Evolutionary conservation across 2,888 invertebrate genomes (phyloP), one percentile per base, ranked within the genome.

Genomic region (Zaprionus obscuricornis): DNA sequence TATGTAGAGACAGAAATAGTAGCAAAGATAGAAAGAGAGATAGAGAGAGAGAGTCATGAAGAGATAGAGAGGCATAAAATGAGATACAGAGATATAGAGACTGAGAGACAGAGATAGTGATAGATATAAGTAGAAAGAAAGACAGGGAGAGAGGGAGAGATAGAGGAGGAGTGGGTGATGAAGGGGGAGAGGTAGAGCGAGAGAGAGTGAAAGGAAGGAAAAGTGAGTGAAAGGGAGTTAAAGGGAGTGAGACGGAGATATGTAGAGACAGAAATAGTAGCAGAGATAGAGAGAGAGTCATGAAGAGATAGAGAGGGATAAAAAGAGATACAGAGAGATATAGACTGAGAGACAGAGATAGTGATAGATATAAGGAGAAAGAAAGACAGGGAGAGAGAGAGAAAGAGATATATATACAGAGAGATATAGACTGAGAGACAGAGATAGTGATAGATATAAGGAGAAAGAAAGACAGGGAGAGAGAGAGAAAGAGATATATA

Each of bases 151-250:
- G 27, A 52, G 26, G 5, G 11, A 22, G 13, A 4, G 24, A 29
- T 8, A n/a, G 29, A 3, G n/a, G n/a, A n/a, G n/a, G n/a, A n/a
- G n/a, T n/a, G n/a, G n/a, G n/a, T n/a, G n/a, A n/a, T n/a, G n/a
- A n/a, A n/a, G n/a, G n/a, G n/a, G n/a, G n/a, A n/a, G n/a, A n/a
- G n/a, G n/a, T n/a, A n/a, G n/a, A n/a, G n/a, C n/a, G n/a, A n/a
- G 10, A 29, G 29, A 3, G 29, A 46, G 33, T 52, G 43, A 72
- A 16, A 36, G 33, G 8, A 16, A 33, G 33, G 5, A 16, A 7
- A 13, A 33, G 33, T 3, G 11, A 7, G 33, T 10, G 33, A 7
- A 16, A 13, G 33, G 6, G 37, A 4, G 60, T 66, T n/a, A 8
- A 4, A 24, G 24, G 5, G 24, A n/a, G 24, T 8, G 24, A 8